phyloP scores from a whole-genome alignment of 2,113 vertebrate species.

The Onychostoma macrolepis region DNA sequence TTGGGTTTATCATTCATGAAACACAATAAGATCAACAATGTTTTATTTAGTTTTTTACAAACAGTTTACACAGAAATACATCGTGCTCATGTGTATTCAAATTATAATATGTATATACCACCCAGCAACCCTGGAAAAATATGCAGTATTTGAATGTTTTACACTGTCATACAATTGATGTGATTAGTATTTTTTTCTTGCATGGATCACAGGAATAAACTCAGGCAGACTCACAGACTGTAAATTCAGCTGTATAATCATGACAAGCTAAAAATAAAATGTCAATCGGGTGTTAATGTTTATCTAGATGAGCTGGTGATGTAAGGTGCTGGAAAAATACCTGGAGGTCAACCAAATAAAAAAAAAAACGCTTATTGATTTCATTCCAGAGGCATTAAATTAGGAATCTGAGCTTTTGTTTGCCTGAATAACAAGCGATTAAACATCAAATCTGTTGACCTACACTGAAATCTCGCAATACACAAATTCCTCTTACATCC shows the following conservation, averaged over 20 bases:
- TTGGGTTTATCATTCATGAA: not conserved
- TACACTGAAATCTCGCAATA: not conserved
- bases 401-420: constrained; percentile 7
- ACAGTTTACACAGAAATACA: not conserved
- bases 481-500: not conserved
- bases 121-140: not conserved
- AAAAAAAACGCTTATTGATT: constrained; percentile 23
- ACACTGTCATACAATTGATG: not conserved
- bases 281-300: constrained; percentile 20
- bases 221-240: not conserved
- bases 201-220: not conserved
- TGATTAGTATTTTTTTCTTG: not conserved
- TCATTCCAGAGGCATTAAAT: not conserved
- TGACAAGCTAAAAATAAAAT: constrained; percentile 29
- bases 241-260: constrained; percentile 18
- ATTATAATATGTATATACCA: not conserved
- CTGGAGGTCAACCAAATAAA: constrained; percentile 33
- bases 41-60: not conserved
- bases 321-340: constrained; percentile 25
- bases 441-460: not conserved
- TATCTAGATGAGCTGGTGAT: constrained; percentile 27
- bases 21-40: not conserved
- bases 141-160: not conserved
- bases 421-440: not conserved
- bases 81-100: not conserved